Evolutionary conservation across 2,113 vertebrate species (phyloP).

Genomic region (Malurus melanocephalus): DNA sequence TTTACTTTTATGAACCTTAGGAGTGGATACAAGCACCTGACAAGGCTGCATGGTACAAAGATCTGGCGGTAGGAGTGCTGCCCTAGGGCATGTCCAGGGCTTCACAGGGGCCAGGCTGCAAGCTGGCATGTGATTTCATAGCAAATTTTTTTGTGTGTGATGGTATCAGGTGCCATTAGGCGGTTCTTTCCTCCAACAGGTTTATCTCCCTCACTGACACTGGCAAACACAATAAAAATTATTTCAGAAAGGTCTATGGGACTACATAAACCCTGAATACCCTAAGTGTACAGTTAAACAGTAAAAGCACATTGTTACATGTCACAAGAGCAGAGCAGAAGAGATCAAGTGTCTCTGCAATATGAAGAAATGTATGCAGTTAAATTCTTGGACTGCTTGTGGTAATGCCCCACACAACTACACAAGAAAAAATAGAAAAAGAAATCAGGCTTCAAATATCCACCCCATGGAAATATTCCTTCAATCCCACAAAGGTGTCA

Average conservation of each 20-base stretch:
- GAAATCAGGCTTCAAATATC: neutral
- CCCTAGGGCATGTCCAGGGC: fast-evolving
- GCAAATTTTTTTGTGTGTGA: neutral
- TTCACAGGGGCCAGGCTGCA: neutral
- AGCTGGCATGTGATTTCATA: neutral
- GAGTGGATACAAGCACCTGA: neutral
- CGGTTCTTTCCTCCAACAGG: neutral
- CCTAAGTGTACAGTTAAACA: neutral
- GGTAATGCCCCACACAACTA: neutral
- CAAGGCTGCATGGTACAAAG: neutral
- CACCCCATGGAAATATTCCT: neutral
- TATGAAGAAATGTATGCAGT: neutral
- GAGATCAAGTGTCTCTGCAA: neutral
- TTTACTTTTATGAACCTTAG: neutral
- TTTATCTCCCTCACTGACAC: neutral
- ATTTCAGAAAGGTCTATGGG: neutral
- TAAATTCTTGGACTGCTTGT: neutral
- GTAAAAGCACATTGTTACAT: neutral
- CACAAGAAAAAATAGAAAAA: neutral
- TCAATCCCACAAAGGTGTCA: neutral
- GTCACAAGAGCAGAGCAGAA: neutral
- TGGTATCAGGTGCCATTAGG: neutral
- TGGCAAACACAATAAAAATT: neutral
- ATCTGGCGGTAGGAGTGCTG: neutral
- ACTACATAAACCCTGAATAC: neutral